Evolutionary conservation across 2,888 invertebrate genomes (phyloP), one percentile per base, ranked within the genome.

Genomic region (Arrhopalites spinosus): DNA sequence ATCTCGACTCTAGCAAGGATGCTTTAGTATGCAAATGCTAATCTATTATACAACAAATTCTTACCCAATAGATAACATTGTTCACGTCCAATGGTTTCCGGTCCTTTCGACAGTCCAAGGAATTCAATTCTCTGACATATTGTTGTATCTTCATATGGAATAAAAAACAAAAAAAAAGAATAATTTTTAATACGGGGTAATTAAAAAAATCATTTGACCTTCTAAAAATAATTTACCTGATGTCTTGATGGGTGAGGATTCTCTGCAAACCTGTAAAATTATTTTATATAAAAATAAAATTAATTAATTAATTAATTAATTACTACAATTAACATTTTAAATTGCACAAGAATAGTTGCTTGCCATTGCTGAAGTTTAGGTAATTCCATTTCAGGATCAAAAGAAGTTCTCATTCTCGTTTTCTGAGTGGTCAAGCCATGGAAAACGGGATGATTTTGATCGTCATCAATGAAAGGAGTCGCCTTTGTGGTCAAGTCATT

Each of bases 171-270:
- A n/a, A n/a, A n/a, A n/a, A n/a, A n/a, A n/a, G n/a, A n/a, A n/a
- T n/a, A n/a, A n/a, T n/a, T n/a, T n/a, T n/a, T n/a, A n/a, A n/a
- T n/a, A n/a, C n/a, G n/a, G n/a, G n/a, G n/a, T n/a, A n/a, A n/a
- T n/a, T n/a, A n/a, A n/a, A n/a, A 20, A 64, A 64, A 64, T 64
- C n/a, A 64, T 25, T 17, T 29, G 7, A 25, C 27, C 3, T 56
- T 50, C 29, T 27, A 20, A 63, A 69, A 63, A 53, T 30, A 3
- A n/a, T 43, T 79, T 81, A 87, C 87, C 87, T 97, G 97, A 84
- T 97, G 95, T 73, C 98, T 89, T 80, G 95, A 94, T 0, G 99
- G 99, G 86, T 98, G 98, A 83, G 97, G 96, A 86, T 98, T 98
- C 85, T 96, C 95, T 59, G 92, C 90, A 87, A 98, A 99, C 74